These are phyloP conservation scores for Drosophila nannoptera DNA, from an alignment of 1,140 invertebrate genomes.

Conservation along the genomic window DNA sequence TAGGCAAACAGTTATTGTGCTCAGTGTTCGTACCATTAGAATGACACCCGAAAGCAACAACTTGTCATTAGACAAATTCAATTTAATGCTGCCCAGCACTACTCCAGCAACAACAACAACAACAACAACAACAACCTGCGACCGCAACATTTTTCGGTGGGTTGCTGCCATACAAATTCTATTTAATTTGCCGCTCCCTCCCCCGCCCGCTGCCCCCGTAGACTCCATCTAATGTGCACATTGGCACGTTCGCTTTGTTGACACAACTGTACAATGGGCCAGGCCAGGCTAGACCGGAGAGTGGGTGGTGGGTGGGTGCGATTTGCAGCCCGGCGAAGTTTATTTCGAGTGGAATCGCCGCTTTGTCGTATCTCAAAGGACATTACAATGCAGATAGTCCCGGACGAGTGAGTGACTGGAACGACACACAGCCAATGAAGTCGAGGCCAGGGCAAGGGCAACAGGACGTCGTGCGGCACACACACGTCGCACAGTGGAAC, in stretches of 20 bases:
- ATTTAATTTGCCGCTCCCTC: constrained; percentile 59
- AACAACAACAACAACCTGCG: constrained; percentile 42
- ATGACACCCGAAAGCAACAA: constrained; percentile 64
- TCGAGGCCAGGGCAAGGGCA: constrained; percentile 19
- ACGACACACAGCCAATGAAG: constrained; percentile 45
- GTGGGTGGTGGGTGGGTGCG: not conserved
- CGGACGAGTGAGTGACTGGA: constrained; percentile 57
- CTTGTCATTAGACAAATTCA: constrained; percentile 77
- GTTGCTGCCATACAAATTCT: constrained; percentile 70
- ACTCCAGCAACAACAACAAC: constrained; percentile 30
- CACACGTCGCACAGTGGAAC: constrained; percentile 9
- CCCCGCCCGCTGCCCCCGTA: not conserved
- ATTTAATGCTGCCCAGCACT: constrained; percentile 62
- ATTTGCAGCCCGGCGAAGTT: constrained; percentile 53
- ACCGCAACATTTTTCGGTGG: constrained; percentile 73
- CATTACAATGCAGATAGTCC: constrained; percentile 74
- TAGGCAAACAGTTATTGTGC: constrained; percentile 72
- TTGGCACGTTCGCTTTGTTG: constrained; percentile 75
- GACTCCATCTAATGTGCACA: constrained; percentile 68
- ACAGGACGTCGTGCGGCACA: not conserved
- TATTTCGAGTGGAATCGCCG: constrained; percentile 75
- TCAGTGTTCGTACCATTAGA: constrained; percentile 67
- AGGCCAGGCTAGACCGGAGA: not conserved
- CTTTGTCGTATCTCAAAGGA: constrained; percentile 72
- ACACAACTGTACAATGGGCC: constrained; percentile 66